Base-by-base conservation (phyloP, 2,797 vertebrate species). In the Eleutherodactylus coqui region DNA sequence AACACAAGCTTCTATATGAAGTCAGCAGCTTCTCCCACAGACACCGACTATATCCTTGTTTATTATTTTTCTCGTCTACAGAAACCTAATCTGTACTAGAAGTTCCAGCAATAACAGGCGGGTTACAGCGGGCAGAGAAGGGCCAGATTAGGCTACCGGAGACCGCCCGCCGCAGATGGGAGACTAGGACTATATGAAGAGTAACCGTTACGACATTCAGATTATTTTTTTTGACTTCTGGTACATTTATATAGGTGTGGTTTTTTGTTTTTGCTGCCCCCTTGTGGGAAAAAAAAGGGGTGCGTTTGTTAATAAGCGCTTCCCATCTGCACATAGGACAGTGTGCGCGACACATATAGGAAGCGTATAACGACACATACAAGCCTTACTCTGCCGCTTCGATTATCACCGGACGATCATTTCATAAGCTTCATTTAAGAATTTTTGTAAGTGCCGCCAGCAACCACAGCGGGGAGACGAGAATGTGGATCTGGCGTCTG, bases 381-480 rank as follows among this genome's bases (percentile, higher is more conserved):
- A 51, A 51, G 73, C 73, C 73, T 75, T 75, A 75, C 17, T 75
- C 9, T 32, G 34, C 45, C 1, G n/a, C 43, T 32, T 51, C 45
- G 29, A 9, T 4, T 32, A 7, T 75, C 45, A 21, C 45, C 27
- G 32, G 45, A 29, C 11, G 5, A 32, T 47, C 43, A 19, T 47
- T 45, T 47, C 41, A 9, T 27, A 47, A 13, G n/a, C 47, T 47
- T 24, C 36, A 16, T 24, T 64, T 41, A 36, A 69, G 64, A 60
- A 60, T 60, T 60, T n/a, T 32, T 38, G 34, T 24, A 79, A 79
- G 77, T 79, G 82, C 55, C 73, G 24, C 43, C 55, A 34, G 73
- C 73, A 7, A 49, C 58, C 43, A 21, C 27, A 27, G 16, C 4
- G 19, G 49, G 38, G 17, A 0, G 62, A 41, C n/a, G n/a, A 41